A percentile compares a stretch with the other conserved stretches of the same genome.
Conservation (phyloP, 1,140 invertebrate genomes). For the Diorhabda carinulata region DNA sequence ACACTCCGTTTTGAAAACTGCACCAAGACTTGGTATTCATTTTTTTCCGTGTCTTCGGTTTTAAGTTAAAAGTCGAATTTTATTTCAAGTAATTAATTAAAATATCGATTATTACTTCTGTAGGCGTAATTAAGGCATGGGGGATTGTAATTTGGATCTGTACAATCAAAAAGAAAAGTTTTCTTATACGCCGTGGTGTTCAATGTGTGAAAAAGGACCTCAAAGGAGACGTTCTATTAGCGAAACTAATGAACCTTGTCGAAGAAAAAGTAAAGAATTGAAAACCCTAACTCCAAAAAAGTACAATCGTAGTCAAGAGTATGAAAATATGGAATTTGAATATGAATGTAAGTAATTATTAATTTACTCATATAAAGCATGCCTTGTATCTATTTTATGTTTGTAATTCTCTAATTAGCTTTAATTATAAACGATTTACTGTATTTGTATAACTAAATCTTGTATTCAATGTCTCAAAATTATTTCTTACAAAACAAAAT, state of each 20-base stretch:
- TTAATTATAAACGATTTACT: no score
- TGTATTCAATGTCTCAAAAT: no score
- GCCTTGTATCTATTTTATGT: no score
- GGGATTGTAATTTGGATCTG: slow-evolving; percentile 26
- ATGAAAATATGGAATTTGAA: slow-evolving; percentile 45
- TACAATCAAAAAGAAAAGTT: slow-evolving; percentile 28
- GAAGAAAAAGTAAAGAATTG: slow-evolving; percentile 41
- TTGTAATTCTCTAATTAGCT: no score
- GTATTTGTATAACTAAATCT: no score
- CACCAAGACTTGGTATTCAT: not conserved
- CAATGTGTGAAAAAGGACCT: slow-evolving; percentile 42
- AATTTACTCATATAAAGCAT: slow-evolving; percentile 7
- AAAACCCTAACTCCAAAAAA: slow-evolving; percentile 42
- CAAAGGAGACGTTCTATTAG: slow-evolving; percentile 40
- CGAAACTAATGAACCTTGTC: slow-evolving; percentile 41
- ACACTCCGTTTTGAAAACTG: not conserved
- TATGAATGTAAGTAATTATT: slow-evolving; percentile 30
- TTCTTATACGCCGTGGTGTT: slow-evolving; percentile 42
- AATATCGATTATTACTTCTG: not conserved
- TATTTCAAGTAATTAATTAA: not conserved
- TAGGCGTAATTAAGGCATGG: slow-evolving; percentile 18
- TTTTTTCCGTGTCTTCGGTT: not conserved
- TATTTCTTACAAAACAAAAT: no score
- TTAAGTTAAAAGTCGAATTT: not conserved
- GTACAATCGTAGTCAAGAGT: slow-evolving; percentile 37